Evolutionary conservation across 2,888 invertebrate species (phyloP), one percentile per base, ranked within the genome.

Genomic region (Cosmorhoe ocellata): DNA sequence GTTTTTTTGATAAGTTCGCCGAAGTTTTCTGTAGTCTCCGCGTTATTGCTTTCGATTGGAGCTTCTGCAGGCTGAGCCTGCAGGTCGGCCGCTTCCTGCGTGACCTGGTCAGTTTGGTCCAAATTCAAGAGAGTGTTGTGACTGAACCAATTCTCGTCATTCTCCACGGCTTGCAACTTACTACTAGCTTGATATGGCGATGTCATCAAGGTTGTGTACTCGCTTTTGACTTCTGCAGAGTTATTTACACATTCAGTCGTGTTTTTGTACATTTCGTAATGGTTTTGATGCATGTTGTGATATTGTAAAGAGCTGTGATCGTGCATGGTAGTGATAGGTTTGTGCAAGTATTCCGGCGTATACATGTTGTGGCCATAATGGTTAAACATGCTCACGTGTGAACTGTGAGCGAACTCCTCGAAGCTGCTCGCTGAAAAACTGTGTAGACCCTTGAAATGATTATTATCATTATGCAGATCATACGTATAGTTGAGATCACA

Each of bases 1-100:
- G 96, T 95, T 85, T 97, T 96, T 84, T 97, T 97, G 66, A 97
- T 97, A 69, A 97, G 95, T 90, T 97, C 97, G 44, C 97, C 97
- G 74, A 97, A 96, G 81, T 97, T 97, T 71, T 96, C 96, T 64
- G 82, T 81, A 27, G 79, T 64, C 41, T 89, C 89, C 12, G 71
- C 55, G 32, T 64, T 64, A 57, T 71, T 76, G 70, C 55, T 63
- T 57, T 80, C 79, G 22, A 64, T 56, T 59, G 73, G 60, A 37
- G 64, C 52, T 41, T 63, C 75, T 28, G 74, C 61, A 32, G 71
- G 61, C 51, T 63, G 79, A 3, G 63, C 59, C 58, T 60, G 77
- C 32, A 66, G 47, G 31, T 81, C 81, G 0, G 74, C 51, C 10
- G 81, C 76, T 24, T 85, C 88, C 61, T 84, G 84, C 1, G 82